These are phyloP conservation scores for Danio albolineatus DNA, from an alignment of 2,797 vertebrate genomes.

Conservation along the genomic window DNA sequence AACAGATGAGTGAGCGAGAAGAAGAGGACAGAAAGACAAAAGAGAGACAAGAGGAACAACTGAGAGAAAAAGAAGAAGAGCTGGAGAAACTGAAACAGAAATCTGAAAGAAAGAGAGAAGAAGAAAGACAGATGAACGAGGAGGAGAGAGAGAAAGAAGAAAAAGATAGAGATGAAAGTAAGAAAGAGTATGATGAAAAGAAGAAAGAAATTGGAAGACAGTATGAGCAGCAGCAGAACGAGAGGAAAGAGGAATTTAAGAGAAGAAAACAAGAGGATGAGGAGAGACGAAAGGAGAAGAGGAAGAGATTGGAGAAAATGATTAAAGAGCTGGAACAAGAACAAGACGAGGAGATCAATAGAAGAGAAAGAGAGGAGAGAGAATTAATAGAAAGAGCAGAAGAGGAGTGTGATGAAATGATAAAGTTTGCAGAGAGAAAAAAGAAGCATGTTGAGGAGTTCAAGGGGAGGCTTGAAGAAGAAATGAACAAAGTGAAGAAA, in stretches of 20 bases:
- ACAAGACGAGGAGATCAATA: not conserved
- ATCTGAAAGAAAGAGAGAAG: conserved; percentile 13
- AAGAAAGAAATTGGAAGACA: conserved; percentile 3
- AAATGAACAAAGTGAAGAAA: too few relatives aligned
- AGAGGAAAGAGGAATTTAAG: not conserved
- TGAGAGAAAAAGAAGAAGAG: conserved; percentile 6
- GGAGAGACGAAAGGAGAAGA: not conserved
- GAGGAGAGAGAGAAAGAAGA: not conserved
- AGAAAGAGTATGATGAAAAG: not conserved
- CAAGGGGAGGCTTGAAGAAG: too few relatives aligned
- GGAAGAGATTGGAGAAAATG: not conserved
- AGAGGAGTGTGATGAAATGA: too few relatives aligned
- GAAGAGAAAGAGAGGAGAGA: rapidly evolving
- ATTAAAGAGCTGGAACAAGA: not conserved
- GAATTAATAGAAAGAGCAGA: not conserved
- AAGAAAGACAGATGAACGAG: not conserved
- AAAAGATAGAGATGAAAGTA: too few relatives aligned
- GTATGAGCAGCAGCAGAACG: conserved; percentile 13
- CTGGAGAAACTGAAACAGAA: not conserved
- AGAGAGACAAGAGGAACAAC: not conserved
- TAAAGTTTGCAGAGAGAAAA: too few relatives aligned
- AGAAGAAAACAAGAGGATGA: conserved; percentile 13
- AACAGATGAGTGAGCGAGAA: too few relatives aligned
- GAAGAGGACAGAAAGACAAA: not conserved
- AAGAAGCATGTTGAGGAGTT: too few relatives aligned